Evolutionary conservation across 2,797 vertebrate genomes (phyloP).

Genomic region (Iguana delicatissima): DNA sequence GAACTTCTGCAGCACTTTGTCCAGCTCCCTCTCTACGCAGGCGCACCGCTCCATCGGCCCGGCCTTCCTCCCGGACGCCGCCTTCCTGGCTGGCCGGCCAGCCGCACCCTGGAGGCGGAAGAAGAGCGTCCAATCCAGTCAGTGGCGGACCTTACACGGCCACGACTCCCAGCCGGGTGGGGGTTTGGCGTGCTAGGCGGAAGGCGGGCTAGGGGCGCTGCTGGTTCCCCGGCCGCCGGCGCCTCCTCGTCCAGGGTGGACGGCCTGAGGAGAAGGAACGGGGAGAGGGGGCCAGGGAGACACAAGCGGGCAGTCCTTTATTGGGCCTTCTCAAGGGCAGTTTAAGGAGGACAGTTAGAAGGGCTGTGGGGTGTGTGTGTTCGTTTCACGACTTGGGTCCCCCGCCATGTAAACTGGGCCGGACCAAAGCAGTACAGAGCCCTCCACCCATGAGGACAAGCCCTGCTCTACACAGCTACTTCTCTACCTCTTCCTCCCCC

Average conservation of each 20-base stretch:
- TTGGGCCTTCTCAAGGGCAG: no score
- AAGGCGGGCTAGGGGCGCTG: no score
- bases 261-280: neutral
- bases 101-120: neutral
- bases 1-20: conserved; percentile 93
- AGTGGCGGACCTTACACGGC: neutral
- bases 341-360: no score
- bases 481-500: no score
- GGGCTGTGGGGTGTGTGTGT: neutral
- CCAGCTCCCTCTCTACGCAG: conserved; percentile 91
- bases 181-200: no score
- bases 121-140: conserved; percentile 3
- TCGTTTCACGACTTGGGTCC: neutral
- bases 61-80: neutral
- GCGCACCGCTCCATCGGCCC: conserved; percentile 90
- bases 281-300: neutral
- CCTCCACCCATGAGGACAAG: neutral
- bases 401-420: neutral
- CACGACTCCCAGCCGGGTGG: no score
- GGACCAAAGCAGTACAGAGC: neutral
- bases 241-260: no score
- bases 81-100: no score
- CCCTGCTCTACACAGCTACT: neutral
- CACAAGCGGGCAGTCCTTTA: neutral
- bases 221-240: no score